phyloP scores from a whole-genome alignment of 2,888 invertebrate species.

The Bimastos eiseni region DNA sequence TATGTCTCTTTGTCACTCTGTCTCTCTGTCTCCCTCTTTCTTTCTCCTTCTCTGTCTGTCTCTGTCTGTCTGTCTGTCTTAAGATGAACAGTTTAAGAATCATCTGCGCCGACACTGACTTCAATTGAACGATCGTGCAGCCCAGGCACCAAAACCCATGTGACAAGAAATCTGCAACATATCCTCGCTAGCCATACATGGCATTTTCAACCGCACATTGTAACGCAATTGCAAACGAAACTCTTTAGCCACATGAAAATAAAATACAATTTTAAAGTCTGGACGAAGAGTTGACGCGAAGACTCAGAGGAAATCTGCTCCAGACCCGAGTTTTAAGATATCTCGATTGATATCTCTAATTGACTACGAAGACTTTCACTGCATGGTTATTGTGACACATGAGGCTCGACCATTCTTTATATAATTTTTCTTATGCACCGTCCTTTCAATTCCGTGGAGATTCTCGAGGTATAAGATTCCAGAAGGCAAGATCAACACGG shows the following conservation, averaged over 20 bases:
- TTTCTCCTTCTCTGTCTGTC: too few relatives aligned
- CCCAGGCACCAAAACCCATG: not conserved
- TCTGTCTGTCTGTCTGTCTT: too few relatives aligned
- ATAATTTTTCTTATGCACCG: not conserved
- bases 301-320: not conserved
- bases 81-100: not conserved
- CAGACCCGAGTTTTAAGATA: not conserved
- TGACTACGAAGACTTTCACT: not conserved
- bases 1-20: too few relatives aligned
- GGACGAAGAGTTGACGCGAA: not conserved
- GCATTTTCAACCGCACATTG: not conserved
- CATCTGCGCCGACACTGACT: not conserved
- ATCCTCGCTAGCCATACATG: not conserved
- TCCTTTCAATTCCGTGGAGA: not conserved
- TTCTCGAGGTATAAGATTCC: not conserved
- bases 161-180: not conserved
- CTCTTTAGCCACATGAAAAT: not conserved
- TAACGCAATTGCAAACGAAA: not conserved
- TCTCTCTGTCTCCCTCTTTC: too few relatives aligned
- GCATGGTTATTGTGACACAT: not conserved
- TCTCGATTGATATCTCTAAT: not conserved
- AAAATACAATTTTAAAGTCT: not conserved
- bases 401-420: not conserved
- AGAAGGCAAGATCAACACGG: not conserved
- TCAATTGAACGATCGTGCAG: not conserved